phyloP scores from a whole-genome alignment of 2,797 vertebrate species.

The Apogon talboti region DNA sequence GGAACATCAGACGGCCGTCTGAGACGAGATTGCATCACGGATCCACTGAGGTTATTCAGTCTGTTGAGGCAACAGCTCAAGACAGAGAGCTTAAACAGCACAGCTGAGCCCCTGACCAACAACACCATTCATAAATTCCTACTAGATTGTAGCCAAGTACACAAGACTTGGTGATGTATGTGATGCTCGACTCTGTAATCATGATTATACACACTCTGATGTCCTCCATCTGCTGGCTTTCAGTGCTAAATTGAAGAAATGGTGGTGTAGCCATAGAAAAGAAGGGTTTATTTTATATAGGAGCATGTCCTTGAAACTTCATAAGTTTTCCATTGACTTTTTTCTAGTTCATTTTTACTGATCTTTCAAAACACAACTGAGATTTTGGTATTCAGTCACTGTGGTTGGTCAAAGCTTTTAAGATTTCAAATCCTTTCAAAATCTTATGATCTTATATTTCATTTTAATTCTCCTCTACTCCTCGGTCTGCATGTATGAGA shows the following conservation, averaged over 20 bases:
- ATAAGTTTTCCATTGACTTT: slow-evolving; percentile 43
- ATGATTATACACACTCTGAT: slow-evolving; percentile 13
- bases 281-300: slow-evolving; percentile 58
- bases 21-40: slow-evolving; percentile 76
- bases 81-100: slow-evolving; percentile 35
- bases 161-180: slow-evolving; percentile 33
- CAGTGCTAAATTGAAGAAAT: slow-evolving; percentile 31
- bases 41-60: slow-evolving; percentile 61
- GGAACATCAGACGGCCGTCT: slow-evolving; percentile 75
- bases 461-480: slow-evolving; percentile 68
- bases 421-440: slow-evolving; percentile 62
- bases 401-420: slow-evolving; percentile 60
- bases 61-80: slow-evolving; percentile 30
- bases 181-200: slow-evolving; percentile 40
- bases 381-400: slow-evolving; percentile 45
- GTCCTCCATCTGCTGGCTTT: slow-evolving; percentile 13
- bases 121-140: slow-evolving; percentile 75
- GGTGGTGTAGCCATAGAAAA: slow-evolving; percentile 46
- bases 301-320: slow-evolving; percentile 31
- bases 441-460: slow-evolving; percentile 69
- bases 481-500: slow-evolving; percentile 41
- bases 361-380: slow-evolving; percentile 33
- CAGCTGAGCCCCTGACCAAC: slow-evolving; percentile 50
- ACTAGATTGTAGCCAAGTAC: slow-evolving; percentile 50
- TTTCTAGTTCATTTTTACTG: slow-evolving; percentile 30